Percentiles rank a stretch among this genome's conserved stretches.
Conservation (phyloP, 2,113 vertebrate species). For the Opisthocomus hoazin region DNA sequence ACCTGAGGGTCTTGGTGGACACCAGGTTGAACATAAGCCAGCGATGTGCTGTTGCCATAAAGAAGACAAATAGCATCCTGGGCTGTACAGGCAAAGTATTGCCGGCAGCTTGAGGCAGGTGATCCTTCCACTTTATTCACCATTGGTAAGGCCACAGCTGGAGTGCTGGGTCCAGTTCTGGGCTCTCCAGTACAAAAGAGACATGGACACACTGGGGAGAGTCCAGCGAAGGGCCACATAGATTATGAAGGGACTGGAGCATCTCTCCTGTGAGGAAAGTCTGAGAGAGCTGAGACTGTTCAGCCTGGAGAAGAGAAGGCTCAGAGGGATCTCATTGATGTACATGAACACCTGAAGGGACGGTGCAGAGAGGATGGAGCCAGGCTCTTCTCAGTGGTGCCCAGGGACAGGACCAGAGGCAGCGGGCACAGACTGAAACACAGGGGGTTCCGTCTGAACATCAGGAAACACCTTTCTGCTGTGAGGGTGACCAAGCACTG, state of each 20-base stretch:
- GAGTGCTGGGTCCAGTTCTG: not conserved
- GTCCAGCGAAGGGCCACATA: not conserved
- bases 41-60: not conserved
- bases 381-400: not conserved
- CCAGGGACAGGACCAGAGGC: not conserved
- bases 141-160: not conserved
- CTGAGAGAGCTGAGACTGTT: not conserved
- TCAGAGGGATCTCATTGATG: not conserved
- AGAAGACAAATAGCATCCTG: not conserved
- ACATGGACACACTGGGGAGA: not conserved
- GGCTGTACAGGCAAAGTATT: not conserved
- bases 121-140: not conserved
- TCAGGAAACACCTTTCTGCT: not conserved
- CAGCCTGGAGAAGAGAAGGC: not conserved
- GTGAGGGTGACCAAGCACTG: not conserved
- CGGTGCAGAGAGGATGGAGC: fast-evolving
- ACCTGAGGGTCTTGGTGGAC: not conserved
- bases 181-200: fast-evolving
- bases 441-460: not conserved
- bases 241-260: not conserved
- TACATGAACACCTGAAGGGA: not conserved
- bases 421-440: not conserved
- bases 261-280: not conserved
- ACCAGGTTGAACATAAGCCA: not conserved
- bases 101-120: not conserved